Base-by-base conservation (phyloP, 2,888 invertebrate genomes). In the Drosophila neotestacea region DNA sequence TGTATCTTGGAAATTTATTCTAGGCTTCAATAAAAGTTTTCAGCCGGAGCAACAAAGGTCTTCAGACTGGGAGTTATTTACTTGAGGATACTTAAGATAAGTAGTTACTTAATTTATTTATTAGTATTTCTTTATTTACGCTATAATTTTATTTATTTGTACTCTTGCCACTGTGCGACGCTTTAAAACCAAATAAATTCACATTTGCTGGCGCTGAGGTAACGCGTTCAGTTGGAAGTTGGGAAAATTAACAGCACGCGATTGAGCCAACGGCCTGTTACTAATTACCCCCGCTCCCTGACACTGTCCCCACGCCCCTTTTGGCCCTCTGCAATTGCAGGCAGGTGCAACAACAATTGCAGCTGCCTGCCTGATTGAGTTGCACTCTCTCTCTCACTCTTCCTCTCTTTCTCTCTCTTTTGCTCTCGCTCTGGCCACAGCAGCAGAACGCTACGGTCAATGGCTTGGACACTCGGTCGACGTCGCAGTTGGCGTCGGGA, bases 191-290 rank as follows among this genome's bases (percentile, higher is more conserved):
- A 73, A 69, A 81, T 73, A 84, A 75, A 85, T 85, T 66, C 72
- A 79, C 60, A 79, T 79, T 79, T 74, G 70, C 78, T 60, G 52
- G 6, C 47, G 39, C 28, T 51, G 47, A 52, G 36, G 27, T 51
- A 64, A 70, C 77, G 85, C 81, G 77, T 84, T 84, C 81, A 59
- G 70, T 63, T 81, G 83, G 67, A 82, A 82, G 79, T 85, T 34
- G 27, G 50, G 9, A 27, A 72, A 73, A 84, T 87, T 87, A 82
- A 48, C 82, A 80, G 87, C 84, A 84, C 84, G 84, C 87, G 84
- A 84, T 88, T 87, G 75, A 76, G 73, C 50, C 86, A 88, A 51
- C 80, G 84, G 80, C 70, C 80, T 85, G 86, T 88, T 80, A 84
- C 88, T 85, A 83, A 85, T 87, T 86, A 83, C 71, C 71, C 70